Evolutionary conservation across 37 sponge, comb jelly and placozoan species (phyloP).

Genomic region (Chondrilla cf. caribensis): DNA sequence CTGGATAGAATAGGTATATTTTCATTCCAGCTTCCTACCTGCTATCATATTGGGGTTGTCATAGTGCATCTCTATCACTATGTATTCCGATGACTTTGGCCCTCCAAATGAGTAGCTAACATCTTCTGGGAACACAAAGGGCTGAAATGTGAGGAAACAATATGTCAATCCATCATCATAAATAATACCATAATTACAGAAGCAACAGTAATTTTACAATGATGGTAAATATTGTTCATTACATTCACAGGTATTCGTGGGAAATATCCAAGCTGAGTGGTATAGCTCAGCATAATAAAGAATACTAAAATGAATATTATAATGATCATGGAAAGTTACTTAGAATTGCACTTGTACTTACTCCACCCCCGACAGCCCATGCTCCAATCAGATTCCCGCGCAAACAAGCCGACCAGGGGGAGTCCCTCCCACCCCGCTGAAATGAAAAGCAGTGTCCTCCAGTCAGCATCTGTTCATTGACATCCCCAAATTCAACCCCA

Average conservation of each 20-base stretch:
- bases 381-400: conserved; percentile 20
- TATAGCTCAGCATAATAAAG: not conserved
- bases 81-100: not conserved
- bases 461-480: not conserved
- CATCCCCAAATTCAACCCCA: not conserved
- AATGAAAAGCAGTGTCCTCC: not conserved
- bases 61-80: conserved; percentile 65
- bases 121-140: conserved; percentile 38
- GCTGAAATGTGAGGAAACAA: not conserved
- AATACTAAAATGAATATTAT: not conserved
- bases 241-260: too few relatives aligned
- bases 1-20: too few relatives aligned
- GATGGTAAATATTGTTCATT: too few relatives aligned
- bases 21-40: too few relatives aligned
- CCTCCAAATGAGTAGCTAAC: conserved; percentile 80
- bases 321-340: too few relatives aligned
- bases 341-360: too few relatives aligned
- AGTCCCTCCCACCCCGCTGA: not conserved
- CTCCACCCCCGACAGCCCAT: conserved; percentile 67
- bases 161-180: too few relatives aligned
- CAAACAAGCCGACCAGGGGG: not conserved
- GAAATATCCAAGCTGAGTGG: not conserved
- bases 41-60: conserved; percentile 44
- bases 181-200: too few relatives aligned
- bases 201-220: too few relatives aligned